Evolutionary conservation across 1,140 invertebrate genomes (phyloP), one percentile per base, ranked within the genome.

Genomic region (Trichonephila clavata): DNA sequence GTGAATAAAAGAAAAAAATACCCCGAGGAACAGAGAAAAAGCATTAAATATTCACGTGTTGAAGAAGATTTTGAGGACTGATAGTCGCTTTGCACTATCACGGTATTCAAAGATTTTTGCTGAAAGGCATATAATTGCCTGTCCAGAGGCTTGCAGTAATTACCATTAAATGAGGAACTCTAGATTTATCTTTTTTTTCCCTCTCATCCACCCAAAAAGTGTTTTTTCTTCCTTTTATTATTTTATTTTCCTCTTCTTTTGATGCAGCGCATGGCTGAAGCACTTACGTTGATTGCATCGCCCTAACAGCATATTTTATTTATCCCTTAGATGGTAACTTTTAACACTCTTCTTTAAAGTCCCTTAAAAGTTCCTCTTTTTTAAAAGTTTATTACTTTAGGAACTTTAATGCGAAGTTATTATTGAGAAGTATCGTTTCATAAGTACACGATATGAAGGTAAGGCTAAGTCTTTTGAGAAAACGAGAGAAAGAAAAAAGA

Each of bases 41-140:
- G 63, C 90, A 92, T 92, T 92, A 92, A 92, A 92, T 92, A 92
- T 92, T 84, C 90, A 92, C 90, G 50, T 92, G 90, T 92, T 92
- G 90, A 92, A 92, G 90, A 84, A 92, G 90, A 92, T 83, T 92
- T 92, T 92, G 59, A 84, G 71, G 90, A 84, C 77, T 50, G 90
- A 92, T 92, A 92, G 60, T 43, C 50, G 71, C 90, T 84, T 80
- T 39, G 80, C 57, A 27, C 90, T 83, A 84, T 92, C 80, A 84
- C 60, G 77, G 80, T 92, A 92, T 92, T 92, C 90, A 92, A 92
- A 92, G 80, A 92, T 92, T 92, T 90, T 92, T 81, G 50, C 90
- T 92, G 90, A 92, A 92, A 92, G 71, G 71, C 71, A 92, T 92
- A 92, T 92, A 92, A 92, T 92, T 92, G 90, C 90, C 80, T 92